Evolutionary conservation across 1,140 invertebrate genomes (phyloP).

Genomic region (Drosophila ercepeae): DNA sequence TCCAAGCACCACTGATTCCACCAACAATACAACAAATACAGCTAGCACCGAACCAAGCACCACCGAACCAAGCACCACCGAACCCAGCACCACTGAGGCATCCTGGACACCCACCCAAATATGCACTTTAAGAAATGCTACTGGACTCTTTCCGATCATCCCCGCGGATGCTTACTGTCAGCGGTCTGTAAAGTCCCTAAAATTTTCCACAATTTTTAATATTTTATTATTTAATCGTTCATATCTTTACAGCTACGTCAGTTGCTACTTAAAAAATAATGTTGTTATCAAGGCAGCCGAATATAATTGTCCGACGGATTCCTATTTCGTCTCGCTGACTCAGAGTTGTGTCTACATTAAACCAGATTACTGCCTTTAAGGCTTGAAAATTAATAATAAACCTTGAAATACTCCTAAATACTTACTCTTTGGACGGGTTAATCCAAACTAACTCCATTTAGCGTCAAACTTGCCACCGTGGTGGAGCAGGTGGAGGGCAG

Average conservation of each 20-base stretch:
- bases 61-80: not conserved
- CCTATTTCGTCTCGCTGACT: constrained; percentile 49
- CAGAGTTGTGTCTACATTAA: constrained; percentile 51
- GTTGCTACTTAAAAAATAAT: constrained; percentile 48
- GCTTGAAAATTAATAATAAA: constrained; percentile 20
- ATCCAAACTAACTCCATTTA: constrained; percentile 49
- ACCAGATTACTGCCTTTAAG: constrained; percentile 51
- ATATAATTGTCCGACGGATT: constrained; percentile 39
- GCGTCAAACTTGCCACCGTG: constrained; percentile 33
- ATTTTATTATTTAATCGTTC: not conserved
- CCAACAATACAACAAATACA: not conserved
- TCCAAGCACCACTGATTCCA: constrained; percentile 7
- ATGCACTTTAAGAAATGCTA: constrained; percentile 18
- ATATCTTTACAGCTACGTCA: constrained; percentile 68
- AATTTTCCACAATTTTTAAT: constrained; percentile 1
- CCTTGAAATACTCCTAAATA: constrained; percentile 8
- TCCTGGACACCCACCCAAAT: constrained; percentile 42
- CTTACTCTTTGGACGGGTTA: not conserved
- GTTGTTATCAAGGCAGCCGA: constrained; percentile 45
- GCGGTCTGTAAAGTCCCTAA: constrained; percentile 35
- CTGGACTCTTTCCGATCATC: constrained; percentile 56
- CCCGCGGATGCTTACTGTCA: constrained; percentile 66
- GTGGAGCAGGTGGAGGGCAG: constrained; percentile 54
- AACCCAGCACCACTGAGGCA: constrained; percentile 1
- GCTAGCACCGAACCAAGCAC: not conserved